Base-by-base conservation (phyloP, 2,113 vertebrate species). In the Lates calcarifer region DNA sequence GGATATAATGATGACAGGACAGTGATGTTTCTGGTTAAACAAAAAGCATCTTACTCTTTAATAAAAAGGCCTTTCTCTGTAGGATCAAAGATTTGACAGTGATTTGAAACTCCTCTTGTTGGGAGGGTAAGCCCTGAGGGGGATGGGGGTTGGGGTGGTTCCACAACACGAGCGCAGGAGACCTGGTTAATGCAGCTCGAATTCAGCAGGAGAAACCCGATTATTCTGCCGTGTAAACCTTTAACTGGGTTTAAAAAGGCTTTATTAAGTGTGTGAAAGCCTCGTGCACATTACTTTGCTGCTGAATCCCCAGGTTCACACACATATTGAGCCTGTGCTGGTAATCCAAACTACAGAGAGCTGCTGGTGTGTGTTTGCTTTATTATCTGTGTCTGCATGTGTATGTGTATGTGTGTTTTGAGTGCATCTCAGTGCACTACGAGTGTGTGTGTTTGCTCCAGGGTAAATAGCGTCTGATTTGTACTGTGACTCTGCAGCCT, bases 391-490 rank as follows among this genome's bases (percentile, higher is more conserved):
- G 49, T 64, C 7, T 53, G 35, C 6, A 14, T 58, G n/a, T n/a
- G n/a, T n/a, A n/a, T n/a, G n/a, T 28, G 13, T 41, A 22, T 35
- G n/a, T 58, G 55, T 78, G 37, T 81, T 15, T 77, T 8, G 3
- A 24, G 58, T 57, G 58, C 7, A 3, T 56, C 20, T 28, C 17
- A 6, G 15, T 76, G 35, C 37, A n/a, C n/a, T n/a, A n/a, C 62
- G 49, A 22, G 26, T 39, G 64, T 60, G 69, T 29, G 55, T 69
- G 26, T n/a, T 18, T 0, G 60, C 74, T 74, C 8, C 45, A 26
- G 62, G 74, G 67, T 85, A 63, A 77, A 85, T 66, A 77, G 41
- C 12, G 28, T 81, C 74, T 83, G 61, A 85, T 86, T 86, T 88
- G 74, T 81, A 72, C 73, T 81, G 76, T 60, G 73, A 83, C 77